Base-by-base conservation (phyloP, 2,888 invertebrate species). In the Hymenopus coronatus region DNA sequence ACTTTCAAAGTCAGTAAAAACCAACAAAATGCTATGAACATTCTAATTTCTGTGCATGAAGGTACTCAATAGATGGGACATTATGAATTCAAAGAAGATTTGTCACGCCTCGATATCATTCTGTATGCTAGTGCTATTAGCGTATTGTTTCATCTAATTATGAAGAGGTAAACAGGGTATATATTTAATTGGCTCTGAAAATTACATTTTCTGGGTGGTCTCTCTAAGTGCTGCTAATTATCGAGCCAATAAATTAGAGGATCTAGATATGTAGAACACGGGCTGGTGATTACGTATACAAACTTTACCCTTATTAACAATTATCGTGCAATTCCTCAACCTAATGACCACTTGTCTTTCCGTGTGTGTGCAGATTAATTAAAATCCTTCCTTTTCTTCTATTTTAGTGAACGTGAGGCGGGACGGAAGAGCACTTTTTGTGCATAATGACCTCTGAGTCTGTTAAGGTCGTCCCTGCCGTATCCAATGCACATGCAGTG, bases 211-310 rank as follows among this genome's bases (percentile, higher is more conserved):
- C 70, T 86, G 86, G 54, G 86, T 86, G 86, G 86, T 86, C 86
- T 81, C 0, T n/a, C 15, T 86, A 86, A 86, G 28, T 86, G 46
- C 86, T 86, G 30, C 28, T 54, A 86, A 86, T 86, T 86, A 86
- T 20, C 15, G 20, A 20, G 25, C 8, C 81, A 86, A 70, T 85
- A 86, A 86, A 86, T 86, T 86, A 86, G 54, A 25, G 25, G 25
- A 70, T 25, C 54, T 70, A 70, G 54, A 70, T 70, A 70, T 70
- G 54, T 70, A 70, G 54, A 70, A 70, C 25, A 70, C 54, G 54
- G 25, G 54, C 54, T 70, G 20, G 54, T 70, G 54, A 70, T 70
- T 70, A 70, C 54, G 25, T 70, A 70, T 20, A 70, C 54, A 70
- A 70, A 70, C 25, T 70, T 70, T 70, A 70, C 54, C 54, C 54